A percentile compares a stretch with the other conserved stretches of the same genome.
These are phyloP conservation scores for Pristionchus maxplancki DNA, from an alignment of 2,888 invertebrate species.

Conservation along the genomic window DNA sequence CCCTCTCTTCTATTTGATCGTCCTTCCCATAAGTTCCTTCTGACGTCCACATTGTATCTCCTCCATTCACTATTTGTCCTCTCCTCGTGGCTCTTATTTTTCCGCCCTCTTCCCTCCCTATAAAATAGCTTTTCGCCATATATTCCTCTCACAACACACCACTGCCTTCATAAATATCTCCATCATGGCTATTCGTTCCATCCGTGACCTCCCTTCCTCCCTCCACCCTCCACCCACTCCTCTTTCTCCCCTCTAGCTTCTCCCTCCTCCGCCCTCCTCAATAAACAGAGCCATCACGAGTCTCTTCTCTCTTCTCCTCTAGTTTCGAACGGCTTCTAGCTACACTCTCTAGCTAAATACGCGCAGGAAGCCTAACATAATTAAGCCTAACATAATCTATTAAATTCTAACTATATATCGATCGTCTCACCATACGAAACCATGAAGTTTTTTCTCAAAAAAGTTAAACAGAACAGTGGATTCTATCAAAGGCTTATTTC, in stretches of 20 bases:
- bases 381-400: too few species aligned
- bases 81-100: neutral
- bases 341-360: neutral
- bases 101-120: neutral
- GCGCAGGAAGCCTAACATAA: too few species aligned
- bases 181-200: neutral
- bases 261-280: conserved; percentile 32
- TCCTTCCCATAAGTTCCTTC: conserved; percentile 22
- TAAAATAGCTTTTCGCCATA: neutral
- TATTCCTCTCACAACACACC: neutral
- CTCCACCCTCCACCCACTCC: neutral
- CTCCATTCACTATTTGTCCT: neutral
- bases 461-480: too few species aligned
- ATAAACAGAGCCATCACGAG: conserved; percentile 39
- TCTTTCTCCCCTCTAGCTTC: neutral
- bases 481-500: too few species aligned
- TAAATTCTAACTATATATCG: too few species aligned
- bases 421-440: neutral
- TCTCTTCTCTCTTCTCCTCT: neutral
- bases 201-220: neutral
- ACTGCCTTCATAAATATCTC: neutral
- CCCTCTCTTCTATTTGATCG: conserved; percentile 42
- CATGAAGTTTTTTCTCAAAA: neutral
- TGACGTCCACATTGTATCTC: neutral
- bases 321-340: conserved; percentile 16